Evolutionary conservation across 2,797 vertebrate species (phyloP), one percentile per base, ranked within the genome.

Genomic region (Intellagama lesueurii): DNA sequence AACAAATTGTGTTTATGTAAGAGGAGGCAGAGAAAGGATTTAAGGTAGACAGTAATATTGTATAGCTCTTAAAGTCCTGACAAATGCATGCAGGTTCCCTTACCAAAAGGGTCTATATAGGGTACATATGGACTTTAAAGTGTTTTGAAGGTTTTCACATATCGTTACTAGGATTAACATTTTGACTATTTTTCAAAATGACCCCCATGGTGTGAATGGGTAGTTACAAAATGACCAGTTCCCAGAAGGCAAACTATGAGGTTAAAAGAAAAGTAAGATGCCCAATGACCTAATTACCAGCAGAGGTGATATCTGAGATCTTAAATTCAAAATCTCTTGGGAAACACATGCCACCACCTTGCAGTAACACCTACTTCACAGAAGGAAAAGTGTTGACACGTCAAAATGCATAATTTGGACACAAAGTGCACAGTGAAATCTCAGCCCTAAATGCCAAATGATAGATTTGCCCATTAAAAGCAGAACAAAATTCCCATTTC

Each of bases 31-130:
- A 94, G 93, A 96, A 92, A 85, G 88, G 89, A 94, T 94, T 95
- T 44, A 1, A 49, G 35, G 22, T n/a, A 96, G 94, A 95, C 96
- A 96, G 95, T 77, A 88, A 93, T 87, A 90, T 94, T 95, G 93
- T 92, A 92, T 93, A 3, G 19, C 56, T 91, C 95, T 95, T 88
- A 95, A 95, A 94, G 92, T 93, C 90, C 64, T 93, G 92, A 95
- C 86, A 94, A 94, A 95, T 94, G 95, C 93, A 91, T 93, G 93
- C 93, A 80, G 89, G 91, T 91, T 92, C 92, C 92, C 0, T 90
- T 78, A 64, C 88, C 77, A 87, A 85, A 86, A 49, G 90, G 69
- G 69, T 73, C 86, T 91, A 52, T 66, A 92, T 82, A 69, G 93
- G 92, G 93, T 93, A 89, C 93, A 12, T 77, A 9, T 44, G 22